These are phyloP conservation scores for Seladonia tumulorum DNA, from an alignment of 2,888 invertebrate species.

Conservation along the genomic window DNA sequence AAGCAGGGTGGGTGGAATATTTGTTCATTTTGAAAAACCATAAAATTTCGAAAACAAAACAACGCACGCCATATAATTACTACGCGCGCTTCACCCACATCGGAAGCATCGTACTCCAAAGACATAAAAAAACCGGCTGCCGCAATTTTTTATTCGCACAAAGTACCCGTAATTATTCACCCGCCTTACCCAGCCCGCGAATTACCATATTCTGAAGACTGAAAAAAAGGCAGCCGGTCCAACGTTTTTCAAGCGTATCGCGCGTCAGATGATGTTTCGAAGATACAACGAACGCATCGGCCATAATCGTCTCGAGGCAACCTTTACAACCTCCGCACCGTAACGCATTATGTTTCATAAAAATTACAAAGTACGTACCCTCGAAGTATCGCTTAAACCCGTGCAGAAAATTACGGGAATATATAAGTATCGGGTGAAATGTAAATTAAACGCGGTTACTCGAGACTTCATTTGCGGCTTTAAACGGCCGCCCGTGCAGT, in stretches of 20 bases:
- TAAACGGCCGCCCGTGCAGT: not conserved
- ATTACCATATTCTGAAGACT: not conserved
- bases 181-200: not conserved
- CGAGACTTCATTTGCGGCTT: not conserved
- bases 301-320: not conserved
- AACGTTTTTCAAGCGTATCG: not conserved
- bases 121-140: not conserved
- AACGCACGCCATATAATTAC: not conserved
- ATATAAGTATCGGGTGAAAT: not conserved
- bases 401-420: not conserved
- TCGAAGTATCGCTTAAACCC: not conserved
- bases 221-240: not conserved
- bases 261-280: not conserved
- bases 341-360: not conserved
- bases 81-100: not conserved
- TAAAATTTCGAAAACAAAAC: not conserved
- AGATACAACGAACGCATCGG: not conserved
- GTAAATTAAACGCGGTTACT: not conserved
- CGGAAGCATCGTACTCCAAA: not conserved
- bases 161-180: not conserved
- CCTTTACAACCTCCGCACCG: not conserved
- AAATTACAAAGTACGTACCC: not conserved
- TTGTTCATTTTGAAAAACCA: not conserved
- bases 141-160: not conserved
- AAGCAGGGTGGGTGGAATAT: not conserved